Conservation (phyloP, 2,888 invertebrate species). For the Thera obeliscata region DNA sequence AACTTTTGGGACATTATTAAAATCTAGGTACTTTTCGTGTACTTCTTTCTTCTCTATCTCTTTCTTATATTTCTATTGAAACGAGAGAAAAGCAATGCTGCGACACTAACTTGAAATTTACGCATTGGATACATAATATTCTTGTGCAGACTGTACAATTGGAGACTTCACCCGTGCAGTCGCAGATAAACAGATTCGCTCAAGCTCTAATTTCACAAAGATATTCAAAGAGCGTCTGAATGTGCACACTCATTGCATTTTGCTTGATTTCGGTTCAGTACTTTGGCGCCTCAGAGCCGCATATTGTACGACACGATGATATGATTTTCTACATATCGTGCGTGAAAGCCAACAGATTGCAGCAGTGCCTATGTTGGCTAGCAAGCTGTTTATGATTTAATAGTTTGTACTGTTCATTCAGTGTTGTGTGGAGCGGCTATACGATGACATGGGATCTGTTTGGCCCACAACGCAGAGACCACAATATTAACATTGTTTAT, state of each 20-base stretch:
- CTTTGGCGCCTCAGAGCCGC: constrained; percentile 9
- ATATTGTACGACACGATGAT: constrained; percentile 10
- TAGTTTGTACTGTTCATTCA: neutral
- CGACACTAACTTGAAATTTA: too few species aligned
- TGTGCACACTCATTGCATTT: constrained; percentile 36
- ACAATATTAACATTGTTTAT: too few species aligned
- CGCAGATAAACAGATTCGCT: constrained; percentile 17
- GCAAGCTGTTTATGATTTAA: neutral
- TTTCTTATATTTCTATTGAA: too few species aligned
- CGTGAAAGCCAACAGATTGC: neutral
- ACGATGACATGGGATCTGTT: too few species aligned
- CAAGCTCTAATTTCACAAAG: constrained; percentile 40
- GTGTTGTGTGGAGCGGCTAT: too few species aligned
- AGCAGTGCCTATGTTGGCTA: neutral
- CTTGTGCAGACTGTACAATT: neutral
- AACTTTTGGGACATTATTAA: too few species aligned
- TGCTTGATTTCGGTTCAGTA: constrained; percentile 27
- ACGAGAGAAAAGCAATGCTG: too few species aligned
- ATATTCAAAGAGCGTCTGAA: constrained; percentile 31
- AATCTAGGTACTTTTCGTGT: too few species aligned
- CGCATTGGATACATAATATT: too few species aligned
- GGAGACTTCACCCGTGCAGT: neutral
- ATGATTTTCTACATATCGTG: constrained; percentile 13
- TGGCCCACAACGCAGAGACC: too few species aligned
- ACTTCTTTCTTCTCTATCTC: too few species aligned